Base-by-base conservation (phyloP, 1,140 invertebrate species). In the Odontomachus brunneus region DNA sequence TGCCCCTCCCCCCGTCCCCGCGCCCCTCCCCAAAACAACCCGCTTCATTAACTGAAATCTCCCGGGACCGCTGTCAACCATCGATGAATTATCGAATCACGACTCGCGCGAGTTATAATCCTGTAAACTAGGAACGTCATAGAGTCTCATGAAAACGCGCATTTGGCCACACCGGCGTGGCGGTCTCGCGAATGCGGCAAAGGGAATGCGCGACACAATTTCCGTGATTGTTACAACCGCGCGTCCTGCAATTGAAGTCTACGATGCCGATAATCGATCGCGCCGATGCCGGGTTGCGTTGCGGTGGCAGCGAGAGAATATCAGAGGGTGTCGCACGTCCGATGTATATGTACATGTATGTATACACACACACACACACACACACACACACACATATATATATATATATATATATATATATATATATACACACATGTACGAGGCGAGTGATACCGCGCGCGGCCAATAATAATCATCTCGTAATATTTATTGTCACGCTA, bases 401-500 rank as follows among this genome's bases (percentile, higher is more conserved):
- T n/a, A n/a, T n/a, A n/a, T n/a, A n/a, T n/a, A n/a, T n/a, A n/a
- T n/a, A n/a, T n/a, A n/a, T n/a, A n/a, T n/a, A n/a, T n/a, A n/a
- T n/a, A n/a, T n/a, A n/a, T n/a, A n/a, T n/a, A n/a, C n/a, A n/a
- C n/a, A n/a, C n/a, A n/a, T n/a, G n/a, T n/a, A n/a, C n/a, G n/a
- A n/a, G n/a, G 15, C 33, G 26, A 71, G 33, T 48, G 76, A 80
- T 72, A 60, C 57, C 71, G 62, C 76, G 53, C 71, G 62, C 76
- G 53, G 33, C 49, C 76, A 88, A 87, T 87, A 87, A 88, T 84
- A 84, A 84, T 88, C 84, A 86, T 88, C 83, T 86, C 59, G 66
- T 69, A 71, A 84, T 88, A 86, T 86, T 88, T 88, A 86, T 88
- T 60, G 81, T 67, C 69, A 59, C 33, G 19, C 57, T 51, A 55